A percentile compares a stretch with the other conserved stretches of the same genome.
These are phyloP conservation scores for Pterois miles DNA, from an alignment of 2,797 vertebrate species.

Conservation along the genomic window DNA sequence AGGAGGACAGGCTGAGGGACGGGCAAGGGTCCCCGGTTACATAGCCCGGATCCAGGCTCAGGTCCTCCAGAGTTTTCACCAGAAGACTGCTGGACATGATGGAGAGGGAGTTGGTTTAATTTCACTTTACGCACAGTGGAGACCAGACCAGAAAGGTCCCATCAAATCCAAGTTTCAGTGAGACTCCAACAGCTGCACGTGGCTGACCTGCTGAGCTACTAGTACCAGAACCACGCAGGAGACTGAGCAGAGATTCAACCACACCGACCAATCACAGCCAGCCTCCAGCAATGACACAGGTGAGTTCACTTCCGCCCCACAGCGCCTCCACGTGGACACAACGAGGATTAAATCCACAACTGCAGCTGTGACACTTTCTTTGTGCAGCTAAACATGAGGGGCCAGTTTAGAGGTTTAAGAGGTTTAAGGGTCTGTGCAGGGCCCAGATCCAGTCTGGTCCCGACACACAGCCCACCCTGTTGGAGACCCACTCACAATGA, in stretches of 20 bases:
- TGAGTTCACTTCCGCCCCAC: background rate
- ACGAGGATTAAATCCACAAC: rapidly evolving
- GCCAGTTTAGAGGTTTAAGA: too few species aligned
- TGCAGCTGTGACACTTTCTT: background rate
- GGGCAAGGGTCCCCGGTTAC: conserved; percentile 89
- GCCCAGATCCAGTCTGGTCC: too few species aligned
- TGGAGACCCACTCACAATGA: too few species aligned
- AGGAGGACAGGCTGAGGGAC: conserved; percentile 91
- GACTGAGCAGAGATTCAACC: background rate
- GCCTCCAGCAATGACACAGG: background rate
- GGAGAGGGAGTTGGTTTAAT: conserved; percentile 63
- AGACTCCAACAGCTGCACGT: background rate
- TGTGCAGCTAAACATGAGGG: too few species aligned
- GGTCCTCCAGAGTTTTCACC: conserved; percentile 90
- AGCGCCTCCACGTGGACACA: conserved; percentile 40
- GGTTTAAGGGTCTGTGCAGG: too few species aligned
- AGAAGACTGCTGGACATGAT: conserved; percentile 83
- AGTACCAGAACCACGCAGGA: background rate
- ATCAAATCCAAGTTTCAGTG: background rate
- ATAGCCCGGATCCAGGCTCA: conserved; percentile 93
- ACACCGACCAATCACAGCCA: conserved; percentile 57
- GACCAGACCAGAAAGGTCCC: background rate
- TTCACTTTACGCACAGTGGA: background rate
- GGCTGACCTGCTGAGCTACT: background rate
- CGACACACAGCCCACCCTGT: too few species aligned